phyloP scores from a whole-genome alignment of 37 sponge, comb jelly and placozoan genomes.

The Eunapius fragilis region DNA sequence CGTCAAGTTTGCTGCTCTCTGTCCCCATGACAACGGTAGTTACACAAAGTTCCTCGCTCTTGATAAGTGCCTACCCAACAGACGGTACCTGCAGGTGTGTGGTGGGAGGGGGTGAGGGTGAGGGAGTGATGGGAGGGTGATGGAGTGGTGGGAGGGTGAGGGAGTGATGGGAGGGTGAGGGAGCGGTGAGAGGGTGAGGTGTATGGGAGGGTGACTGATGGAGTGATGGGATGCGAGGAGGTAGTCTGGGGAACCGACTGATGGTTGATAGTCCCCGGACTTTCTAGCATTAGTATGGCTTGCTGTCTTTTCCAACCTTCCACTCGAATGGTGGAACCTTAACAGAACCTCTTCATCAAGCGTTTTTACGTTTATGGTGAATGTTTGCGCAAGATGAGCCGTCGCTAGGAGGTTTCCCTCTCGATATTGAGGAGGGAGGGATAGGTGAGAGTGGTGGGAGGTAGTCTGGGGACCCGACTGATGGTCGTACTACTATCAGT shows the following conservation, averaged over 20 bases:
- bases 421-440: no score
- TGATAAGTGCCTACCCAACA: constrained; percentile 89
- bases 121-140: constrained; percentile 30
- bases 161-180: background rate
- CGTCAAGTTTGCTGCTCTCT: constrained; percentile 88
- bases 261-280: no score
- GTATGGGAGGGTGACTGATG: background rate
- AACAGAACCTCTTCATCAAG: no score
- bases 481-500: no score
- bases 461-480: no score
- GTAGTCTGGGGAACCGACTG: background rate
- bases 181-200: background rate
- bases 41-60: constrained; percentile 89
- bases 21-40: constrained; percentile 45
- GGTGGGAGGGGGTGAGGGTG: constrained; percentile 17
- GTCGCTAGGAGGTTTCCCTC: no score
- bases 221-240: background rate
- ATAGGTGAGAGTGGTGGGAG: no score
- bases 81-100: constrained; percentile 72
- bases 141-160: background rate
- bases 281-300: no score
- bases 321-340: no score
- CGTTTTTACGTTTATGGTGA: no score
- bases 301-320: no score
- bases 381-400: no score